phyloP scores from a whole-genome alignment of 92 coral and sea anemone genomes.

The Montipora capitata region DNA sequence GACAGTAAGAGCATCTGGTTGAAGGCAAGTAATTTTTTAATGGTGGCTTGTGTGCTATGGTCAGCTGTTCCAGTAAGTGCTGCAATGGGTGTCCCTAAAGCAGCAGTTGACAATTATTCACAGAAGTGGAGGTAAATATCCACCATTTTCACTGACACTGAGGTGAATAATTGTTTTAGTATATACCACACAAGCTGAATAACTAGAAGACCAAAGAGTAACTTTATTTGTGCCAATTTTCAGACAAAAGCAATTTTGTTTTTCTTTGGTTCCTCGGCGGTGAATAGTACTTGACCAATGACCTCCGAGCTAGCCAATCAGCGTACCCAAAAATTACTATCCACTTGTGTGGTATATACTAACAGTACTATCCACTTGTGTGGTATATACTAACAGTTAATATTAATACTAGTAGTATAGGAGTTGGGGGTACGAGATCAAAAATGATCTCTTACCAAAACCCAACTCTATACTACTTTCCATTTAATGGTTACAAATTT shows the following conservation, averaged over 20 bases:
- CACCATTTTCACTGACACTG: too few relatives aligned
- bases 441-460: too few relatives aligned
- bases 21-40: conserved; percentile 5
- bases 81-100: conserved; percentile 17
- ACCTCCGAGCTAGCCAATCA: conserved; percentile 25
- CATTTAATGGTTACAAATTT: too few relatives aligned
- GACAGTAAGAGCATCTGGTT: background rate
- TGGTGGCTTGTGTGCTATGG: conserved; percentile 9
- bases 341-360: conserved; percentile 42
- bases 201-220: too few relatives aligned
- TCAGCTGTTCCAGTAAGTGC: conserved; percentile 32
- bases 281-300: background rate
- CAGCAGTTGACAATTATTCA: background rate
- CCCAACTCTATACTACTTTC: too few relatives aligned
- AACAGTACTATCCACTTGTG: conserved; percentile 35
- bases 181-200: too few relatives aligned
- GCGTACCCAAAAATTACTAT: conserved; percentile 18
- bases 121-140: background rate
- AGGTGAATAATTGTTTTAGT: too few relatives aligned
- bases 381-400: conserved; percentile 36
- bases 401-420: conserved; percentile 5
- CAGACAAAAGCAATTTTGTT: conserved; percentile 7
- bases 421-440: too few relatives aligned
- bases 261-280: conserved; percentile 8
- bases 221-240: background rate